Conservation (phyloP, 2,888 invertebrate genomes). For the Aquatica leii region DNA sequence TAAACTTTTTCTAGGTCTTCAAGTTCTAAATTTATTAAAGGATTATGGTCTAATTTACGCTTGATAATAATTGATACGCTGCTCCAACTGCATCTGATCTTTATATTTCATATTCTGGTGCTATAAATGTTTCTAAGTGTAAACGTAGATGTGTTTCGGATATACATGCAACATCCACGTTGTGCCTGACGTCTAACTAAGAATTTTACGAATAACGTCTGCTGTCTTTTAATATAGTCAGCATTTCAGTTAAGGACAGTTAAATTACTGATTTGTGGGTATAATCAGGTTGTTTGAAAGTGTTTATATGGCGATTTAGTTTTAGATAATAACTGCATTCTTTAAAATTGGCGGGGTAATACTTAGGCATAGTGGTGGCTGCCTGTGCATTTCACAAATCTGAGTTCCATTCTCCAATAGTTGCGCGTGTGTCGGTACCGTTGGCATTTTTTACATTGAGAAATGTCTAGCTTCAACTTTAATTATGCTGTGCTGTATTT, state of each 20-base stretch:
- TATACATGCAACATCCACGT: too few relatives aligned
- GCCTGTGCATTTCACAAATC: conserved; percentile 19
- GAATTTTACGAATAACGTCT: too few relatives aligned
- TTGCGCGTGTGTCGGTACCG: conserved; percentile 20
- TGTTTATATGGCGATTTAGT: neutral
- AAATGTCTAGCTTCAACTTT: conserved; percentile 17
- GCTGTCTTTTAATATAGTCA: too few relatives aligned
- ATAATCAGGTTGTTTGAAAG: neutral
- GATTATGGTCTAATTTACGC: too few relatives aligned
- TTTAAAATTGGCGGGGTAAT: conserved; percentile 10
- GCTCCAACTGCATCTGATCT: too few relatives aligned
- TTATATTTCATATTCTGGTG: too few relatives aligned
- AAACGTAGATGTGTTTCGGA: too few relatives aligned
- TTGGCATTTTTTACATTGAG: conserved; percentile 23
- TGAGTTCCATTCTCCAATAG: conserved; percentile 15
- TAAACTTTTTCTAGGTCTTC: too few relatives aligned
- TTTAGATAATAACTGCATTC: conserved; percentile 8
- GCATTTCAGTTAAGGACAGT: conserved; percentile 6
- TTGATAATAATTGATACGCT: too few relatives aligned
- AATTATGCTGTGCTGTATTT: conserved; percentile 15
- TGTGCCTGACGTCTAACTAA: too few relatives aligned
- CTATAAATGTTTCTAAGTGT: too few relatives aligned
- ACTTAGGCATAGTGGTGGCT: conserved; percentile 17
- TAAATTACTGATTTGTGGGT: conserved; percentile 4
- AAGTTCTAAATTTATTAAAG: too few relatives aligned